These are phyloP conservation scores for Acyrthosiphon pisum DNA, from an alignment of 1,140 invertebrate species.

Conservation along the genomic window DNA sequence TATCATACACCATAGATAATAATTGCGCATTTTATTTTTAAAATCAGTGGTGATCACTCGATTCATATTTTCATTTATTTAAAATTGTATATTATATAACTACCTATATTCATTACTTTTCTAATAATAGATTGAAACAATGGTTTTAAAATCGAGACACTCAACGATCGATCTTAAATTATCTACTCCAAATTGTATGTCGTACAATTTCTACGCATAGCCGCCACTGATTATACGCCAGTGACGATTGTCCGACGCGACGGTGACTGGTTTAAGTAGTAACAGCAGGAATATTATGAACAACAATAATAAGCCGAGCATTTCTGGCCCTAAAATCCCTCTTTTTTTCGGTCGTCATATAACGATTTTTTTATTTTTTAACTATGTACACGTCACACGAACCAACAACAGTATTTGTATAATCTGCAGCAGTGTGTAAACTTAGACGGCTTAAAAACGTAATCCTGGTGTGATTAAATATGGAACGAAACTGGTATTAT, in stretches of 20 bases:
- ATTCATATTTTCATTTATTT: neutral
- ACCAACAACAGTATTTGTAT: neutral
- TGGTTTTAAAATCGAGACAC: neutral
- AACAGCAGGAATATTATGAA: neutral
- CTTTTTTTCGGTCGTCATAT: neutral
- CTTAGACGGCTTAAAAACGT: neutral
- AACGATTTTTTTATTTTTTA: neutral
- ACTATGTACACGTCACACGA: neutral
- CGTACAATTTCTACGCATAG: neutral
- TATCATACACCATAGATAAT: no score
- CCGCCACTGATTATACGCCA: neutral
- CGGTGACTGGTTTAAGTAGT: neutral
- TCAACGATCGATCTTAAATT: neutral
- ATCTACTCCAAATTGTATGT: neutral
- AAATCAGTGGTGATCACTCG: neutral
- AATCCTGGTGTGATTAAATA: neutral
- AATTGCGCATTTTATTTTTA: neutral
- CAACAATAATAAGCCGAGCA: neutral
- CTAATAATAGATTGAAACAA: neutral
- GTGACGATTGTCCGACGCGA: neutral
- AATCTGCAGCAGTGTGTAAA: slow-evolving; percentile 5
- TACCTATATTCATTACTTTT: neutral
- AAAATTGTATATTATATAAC: no score
- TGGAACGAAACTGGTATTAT: neutral
- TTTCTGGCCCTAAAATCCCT: neutral